These are phyloP conservation scores for Cecidostiba fungosa DNA, from an alignment of 2,888 invertebrate genomes.

Conservation along the genomic window DNA sequence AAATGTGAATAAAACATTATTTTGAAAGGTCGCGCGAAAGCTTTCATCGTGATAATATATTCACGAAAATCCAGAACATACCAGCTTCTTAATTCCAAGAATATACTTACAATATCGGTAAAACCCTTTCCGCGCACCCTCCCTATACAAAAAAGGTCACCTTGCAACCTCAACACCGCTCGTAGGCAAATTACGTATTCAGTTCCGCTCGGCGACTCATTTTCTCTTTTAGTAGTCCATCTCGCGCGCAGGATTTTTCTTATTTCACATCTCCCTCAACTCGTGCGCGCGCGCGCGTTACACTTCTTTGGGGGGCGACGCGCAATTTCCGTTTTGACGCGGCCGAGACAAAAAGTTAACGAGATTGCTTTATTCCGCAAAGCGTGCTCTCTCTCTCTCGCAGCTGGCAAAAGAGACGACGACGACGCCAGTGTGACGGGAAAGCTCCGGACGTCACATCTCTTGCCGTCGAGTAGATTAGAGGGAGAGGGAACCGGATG, in stretches of 20 bases:
- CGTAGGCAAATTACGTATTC: slow-evolving; percentile 47
- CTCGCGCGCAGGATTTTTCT: background rate
- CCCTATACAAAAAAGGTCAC: no score
- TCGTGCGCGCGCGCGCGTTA: background rate
- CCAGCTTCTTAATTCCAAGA: no score
- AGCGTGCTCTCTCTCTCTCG: background rate
- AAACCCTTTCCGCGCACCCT: no score
- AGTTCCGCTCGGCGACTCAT: slow-evolving; percentile 6
- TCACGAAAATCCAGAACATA: no score
- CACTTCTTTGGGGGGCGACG: slow-evolving; percentile 15
- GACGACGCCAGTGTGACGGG: background rate
- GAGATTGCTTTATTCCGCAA: slow-evolving; percentile 63
- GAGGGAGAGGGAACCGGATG: slow-evolving; percentile 11
- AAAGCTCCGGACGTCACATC: slow-evolving; percentile 38
- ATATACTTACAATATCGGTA: no score
- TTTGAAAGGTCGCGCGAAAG: no score
- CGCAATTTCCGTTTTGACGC: slow-evolving; percentile 62
- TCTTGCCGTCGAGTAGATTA: slow-evolving; percentile 44
- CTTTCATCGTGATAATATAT: no score
- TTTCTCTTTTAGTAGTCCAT: slow-evolving; percentile 16
- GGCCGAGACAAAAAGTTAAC: slow-evolving; percentile 59
- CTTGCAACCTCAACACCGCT: background rate
- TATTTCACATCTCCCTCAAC: background rate
- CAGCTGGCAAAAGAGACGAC: background rate
- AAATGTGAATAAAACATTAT: background rate